Base-by-base conservation (phyloP, 2,888 invertebrate species). In the Tigriopus californicus region DNA sequence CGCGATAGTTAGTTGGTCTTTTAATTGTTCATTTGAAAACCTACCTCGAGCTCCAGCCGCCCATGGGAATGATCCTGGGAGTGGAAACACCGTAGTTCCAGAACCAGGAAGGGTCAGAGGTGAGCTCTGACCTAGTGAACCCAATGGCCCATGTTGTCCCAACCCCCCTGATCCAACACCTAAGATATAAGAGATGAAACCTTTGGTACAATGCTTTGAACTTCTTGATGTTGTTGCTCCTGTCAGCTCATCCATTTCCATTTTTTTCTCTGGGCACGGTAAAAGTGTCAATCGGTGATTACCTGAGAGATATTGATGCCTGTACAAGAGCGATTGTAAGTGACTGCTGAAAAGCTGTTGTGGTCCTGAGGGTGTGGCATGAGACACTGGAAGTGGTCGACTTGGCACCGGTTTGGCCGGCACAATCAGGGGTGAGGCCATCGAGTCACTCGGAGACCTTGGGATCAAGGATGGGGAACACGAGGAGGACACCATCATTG, bases 311-410 rank as follows among this genome's bases (percentile, higher is more conserved):
- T 89, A 90, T 46, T 87, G 88, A 71, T 85, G 83, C 62, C 89
- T 82, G 70, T 87, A 88, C 68, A 88, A 75, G 62, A 84, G 73
- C 12, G 83, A 79, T 70, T 85, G 85, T 67, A 90, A 80, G 72
- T 65, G 65, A 33, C 33, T 33, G 33, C 33, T 33, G 33, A 33
- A 33, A 33, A 33, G 33, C 33, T 33, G 33, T 33, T 33, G 33
- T 33, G 33, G 33, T 33, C 33, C 33, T 33, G 33, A 33, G 33
- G 33, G 33, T 3, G 33, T 33, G 4, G 33, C 33, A 33, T 33
- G 33, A 8, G 33, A 33, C 33, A 33, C 33, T 33, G 33, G 33
- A 33, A 33, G 33, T 33, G 33, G 33, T 33, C 33, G 33, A 33
- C 33, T 33, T 33, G 33, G 33, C 33, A 33, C 33, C 33, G 33